These are phyloP conservation scores for Drosophila meridiana DNA, from an alignment of 2,888 invertebrate species.

Conservation along the genomic window DNA sequence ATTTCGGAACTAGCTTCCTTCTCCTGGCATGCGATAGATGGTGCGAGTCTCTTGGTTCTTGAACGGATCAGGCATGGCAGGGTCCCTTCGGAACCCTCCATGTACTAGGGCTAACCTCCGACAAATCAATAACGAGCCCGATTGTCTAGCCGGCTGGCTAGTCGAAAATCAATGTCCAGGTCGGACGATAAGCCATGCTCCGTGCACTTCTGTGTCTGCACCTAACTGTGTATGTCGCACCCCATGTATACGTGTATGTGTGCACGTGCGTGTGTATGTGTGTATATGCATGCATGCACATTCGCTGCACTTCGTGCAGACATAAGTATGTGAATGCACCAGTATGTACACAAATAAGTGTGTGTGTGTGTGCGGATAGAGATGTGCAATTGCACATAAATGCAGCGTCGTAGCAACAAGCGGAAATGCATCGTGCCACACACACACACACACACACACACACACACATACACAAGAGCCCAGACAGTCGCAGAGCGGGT, in stretches of 20 bases:
- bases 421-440: slow-evolving; percentile 65
- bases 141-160: slow-evolving; percentile 18
- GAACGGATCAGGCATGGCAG: too few relatives aligned
- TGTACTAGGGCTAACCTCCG: background rate
- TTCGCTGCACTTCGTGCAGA: slow-evolving; percentile 4
- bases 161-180: slow-evolving; percentile 30
- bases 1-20: too few relatives aligned
- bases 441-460: slow-evolving; percentile 10
- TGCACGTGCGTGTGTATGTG: background rate
- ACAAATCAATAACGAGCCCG: slow-evolving; percentile 31
- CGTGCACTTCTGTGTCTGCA: background rate
- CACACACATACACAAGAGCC: slow-evolving; percentile 51
- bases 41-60: too few relatives aligned
- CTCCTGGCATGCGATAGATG: too few relatives aligned
- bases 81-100: too few relatives aligned
- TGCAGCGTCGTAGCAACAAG: slow-evolving; percentile 52
- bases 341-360: slow-evolving; percentile 7
- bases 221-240: background rate
- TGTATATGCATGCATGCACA: background rate
- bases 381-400: slow-evolving; percentile 34
- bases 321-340: slow-evolving; percentile 2
- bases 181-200: slow-evolving; percentile 7
- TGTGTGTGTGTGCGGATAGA: background rate
- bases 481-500: slow-evolving; percentile 34
- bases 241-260: background rate